phyloP scores from a whole-genome alignment of 2,113 vertebrate species.

The Phaethornis superciliosus region DNA sequence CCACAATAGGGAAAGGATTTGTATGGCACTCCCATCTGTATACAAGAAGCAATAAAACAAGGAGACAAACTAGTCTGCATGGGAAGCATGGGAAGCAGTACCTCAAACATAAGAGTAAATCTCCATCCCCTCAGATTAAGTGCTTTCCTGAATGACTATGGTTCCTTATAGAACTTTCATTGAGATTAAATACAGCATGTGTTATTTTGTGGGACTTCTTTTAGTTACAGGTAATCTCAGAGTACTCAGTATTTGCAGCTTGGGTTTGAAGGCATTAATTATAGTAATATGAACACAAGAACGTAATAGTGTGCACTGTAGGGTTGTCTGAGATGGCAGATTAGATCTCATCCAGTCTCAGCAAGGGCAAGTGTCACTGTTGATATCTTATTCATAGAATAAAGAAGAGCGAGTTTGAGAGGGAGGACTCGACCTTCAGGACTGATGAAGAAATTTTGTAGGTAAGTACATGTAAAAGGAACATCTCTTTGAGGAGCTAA shows the following conservation, averaged over 20 bases:
- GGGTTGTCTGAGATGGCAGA: neutral
- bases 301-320: neutral
- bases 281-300: neutral
- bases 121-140: neutral
- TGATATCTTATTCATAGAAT: neutral
- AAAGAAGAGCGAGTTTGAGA: neutral
- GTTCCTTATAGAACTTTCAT: neutral
- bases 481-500: neutral
- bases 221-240: neutral
- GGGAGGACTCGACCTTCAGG: neutral
- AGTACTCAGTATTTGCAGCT: neutral
- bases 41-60: neutral
- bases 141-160: neutral
- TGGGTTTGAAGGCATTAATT: neutral
- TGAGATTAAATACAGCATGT: neutral
- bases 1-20: neutral
- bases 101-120: neutral
- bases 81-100: neutral
- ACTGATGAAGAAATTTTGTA: neutral
- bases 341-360: neutral
- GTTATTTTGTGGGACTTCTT: constrained; percentile 13
- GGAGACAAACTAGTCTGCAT: neutral
- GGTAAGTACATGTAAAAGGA: neutral
- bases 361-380: neutral
- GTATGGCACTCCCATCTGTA: neutral